These are phyloP conservation scores for Eufriesea mexicana DNA, from an alignment of 1,140 invertebrate species.

Conservation along the genomic window DNA sequence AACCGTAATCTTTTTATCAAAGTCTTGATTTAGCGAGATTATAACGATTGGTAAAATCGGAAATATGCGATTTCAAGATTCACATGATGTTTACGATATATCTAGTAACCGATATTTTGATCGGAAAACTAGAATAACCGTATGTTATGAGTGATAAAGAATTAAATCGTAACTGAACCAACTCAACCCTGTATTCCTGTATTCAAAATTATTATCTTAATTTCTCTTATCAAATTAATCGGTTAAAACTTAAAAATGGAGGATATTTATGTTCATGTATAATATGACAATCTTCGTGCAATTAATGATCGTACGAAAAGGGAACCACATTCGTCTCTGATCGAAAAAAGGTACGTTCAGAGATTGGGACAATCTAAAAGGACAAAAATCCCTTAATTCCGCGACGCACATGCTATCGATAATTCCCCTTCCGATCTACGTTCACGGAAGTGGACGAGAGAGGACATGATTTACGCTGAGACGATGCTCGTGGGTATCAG, in stretches of 20 bases:
- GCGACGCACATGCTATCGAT: slow-evolving; percentile 1
- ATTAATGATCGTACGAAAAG: background rate
- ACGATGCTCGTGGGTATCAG: slow-evolving; percentile 45
- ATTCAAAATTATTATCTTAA: background rate
- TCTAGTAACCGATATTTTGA: background rate
- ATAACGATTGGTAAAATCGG: background rate
- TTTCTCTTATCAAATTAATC: background rate
- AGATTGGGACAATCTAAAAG: slow-evolving; percentile 1
- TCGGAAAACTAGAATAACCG: background rate
- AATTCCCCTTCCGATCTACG: slow-evolving; percentile 25
- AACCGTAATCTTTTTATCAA: background rate
- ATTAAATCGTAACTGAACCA: too few relatives aligned
- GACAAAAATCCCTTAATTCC: slow-evolving; percentile 44
- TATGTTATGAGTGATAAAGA: too few relatives aligned
- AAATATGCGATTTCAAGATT: background rate
- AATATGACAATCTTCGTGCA: too few relatives aligned
- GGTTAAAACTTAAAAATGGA: background rate
- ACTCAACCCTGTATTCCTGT: too few relatives aligned
- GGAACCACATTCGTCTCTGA: too few relatives aligned
- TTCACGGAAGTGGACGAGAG: slow-evolving; percentile 33
- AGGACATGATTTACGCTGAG: slow-evolving; percentile 50
- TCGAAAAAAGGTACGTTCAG: too few relatives aligned
- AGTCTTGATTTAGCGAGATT: background rate
- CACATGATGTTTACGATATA: background rate
- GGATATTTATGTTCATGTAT: too few relatives aligned